Evolutionary conservation across 2,888 invertebrate species (phyloP), one percentile per base, ranked within the genome.

Genomic region (Fragum fragum): DNA sequence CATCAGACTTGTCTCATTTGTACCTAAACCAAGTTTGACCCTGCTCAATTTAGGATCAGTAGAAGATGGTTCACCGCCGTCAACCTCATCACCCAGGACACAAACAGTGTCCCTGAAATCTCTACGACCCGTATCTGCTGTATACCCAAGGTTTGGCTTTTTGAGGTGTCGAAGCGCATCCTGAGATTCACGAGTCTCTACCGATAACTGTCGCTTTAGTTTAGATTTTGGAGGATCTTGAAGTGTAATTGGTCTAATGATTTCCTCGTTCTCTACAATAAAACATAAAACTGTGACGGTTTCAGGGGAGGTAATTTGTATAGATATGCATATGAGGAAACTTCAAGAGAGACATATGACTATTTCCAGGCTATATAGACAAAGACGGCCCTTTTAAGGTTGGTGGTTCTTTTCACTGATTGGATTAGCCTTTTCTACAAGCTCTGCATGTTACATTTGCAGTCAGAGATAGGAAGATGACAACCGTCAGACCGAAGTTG

Each of bases 141-240:
- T 9, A 3, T 11, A 66, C 16, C 23, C 47, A 1, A 70, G 26
- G 28, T 63, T 57, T 18, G 53, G 73, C 66, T 77, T 78, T 73
- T 85, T 85, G 61, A 42, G 68, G 3, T 77, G 39, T 36, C 85
- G 68, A n/a, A 57, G 39, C 9, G 55, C 57, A 18, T 85, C 85
- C 0, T 77, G 72, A 29, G 63, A 28, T n/a, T 89, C 89, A 7
- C 55, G 74, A 0, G 88, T 85, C 16, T 87, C 88, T 16, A 85
- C 83, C 0, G 88, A 88, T 0, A 88, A 68, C 55, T 89, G 89
- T 0, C 89, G 83, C 63, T 89, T 89, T 5, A 87, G 47, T 66
- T 86, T 87, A 1, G 81, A 73, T 63, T 87, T 87, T 14, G 87
- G 83, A 11, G 89, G 88, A 76, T 88, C 89, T 76, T 86, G 83